phyloP scores from a whole-genome alignment of 2,797 vertebrate genomes.

The Menidia menidia region DNA sequence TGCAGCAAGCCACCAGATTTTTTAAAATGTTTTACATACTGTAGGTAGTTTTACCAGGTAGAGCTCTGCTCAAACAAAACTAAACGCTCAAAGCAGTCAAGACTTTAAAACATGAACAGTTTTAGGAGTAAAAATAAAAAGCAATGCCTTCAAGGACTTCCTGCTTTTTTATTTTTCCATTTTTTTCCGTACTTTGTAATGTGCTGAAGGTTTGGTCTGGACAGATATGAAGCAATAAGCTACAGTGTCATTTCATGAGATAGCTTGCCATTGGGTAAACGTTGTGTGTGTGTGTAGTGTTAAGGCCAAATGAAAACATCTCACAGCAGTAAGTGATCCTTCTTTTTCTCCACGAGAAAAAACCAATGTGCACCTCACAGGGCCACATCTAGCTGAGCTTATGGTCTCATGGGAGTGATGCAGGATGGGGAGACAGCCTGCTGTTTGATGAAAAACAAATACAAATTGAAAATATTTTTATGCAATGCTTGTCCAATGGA shows the following conservation, averaged over 20 bases:
- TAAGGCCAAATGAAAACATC: constrained; percentile 20
- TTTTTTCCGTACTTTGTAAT: constrained; percentile 6
- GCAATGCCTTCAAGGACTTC: not conserved
- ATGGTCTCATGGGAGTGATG: constrained; percentile 42
- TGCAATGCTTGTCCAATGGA: constrained; percentile 7
- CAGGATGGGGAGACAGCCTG: constrained; percentile 35
- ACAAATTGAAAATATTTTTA: constrained; percentile 15
- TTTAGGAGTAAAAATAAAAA: constrained; percentile 20
- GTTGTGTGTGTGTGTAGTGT: not conserved
- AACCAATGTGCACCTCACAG: constrained; percentile 26
- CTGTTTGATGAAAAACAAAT: constrained; percentile 38
- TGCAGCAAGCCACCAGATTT: constrained; percentile 33
- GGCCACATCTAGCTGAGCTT: constrained; percentile 27
- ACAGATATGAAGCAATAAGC: constrained; percentile 17
- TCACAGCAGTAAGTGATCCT: constrained; percentile 19
- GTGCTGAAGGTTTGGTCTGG: constrained; percentile 14
- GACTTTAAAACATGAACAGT: constrained; percentile 36
- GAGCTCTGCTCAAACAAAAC: constrained; percentile 19
- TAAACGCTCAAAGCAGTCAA: constrained; percentile 28
- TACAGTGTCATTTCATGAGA: constrained; percentile 1
- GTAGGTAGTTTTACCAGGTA: constrained; percentile 25
- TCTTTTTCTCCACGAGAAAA: constrained; percentile 15
- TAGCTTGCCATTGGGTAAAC: constrained; percentile 4
- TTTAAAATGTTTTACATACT: constrained; percentile 47
- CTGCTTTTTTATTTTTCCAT: constrained; percentile 7